Evolutionary conservation across 2,888 invertebrate genomes (phyloP), one percentile per base, ranked within the genome.

Genomic region (Mythimna pallens): DNA sequence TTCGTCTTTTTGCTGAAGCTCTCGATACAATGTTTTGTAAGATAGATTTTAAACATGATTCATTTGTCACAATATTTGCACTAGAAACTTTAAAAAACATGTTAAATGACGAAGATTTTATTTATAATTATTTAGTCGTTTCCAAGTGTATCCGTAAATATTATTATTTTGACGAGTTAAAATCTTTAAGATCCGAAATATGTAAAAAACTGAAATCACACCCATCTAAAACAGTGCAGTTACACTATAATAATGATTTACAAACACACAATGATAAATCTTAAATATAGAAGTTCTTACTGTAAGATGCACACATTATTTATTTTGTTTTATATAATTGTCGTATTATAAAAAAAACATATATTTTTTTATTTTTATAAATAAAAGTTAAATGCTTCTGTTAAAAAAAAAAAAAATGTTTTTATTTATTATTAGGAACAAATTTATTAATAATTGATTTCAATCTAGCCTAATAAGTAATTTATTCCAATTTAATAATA

Each of bases 201-300:
- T 80, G 79, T 55, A 43, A 82, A 47, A 80, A 83, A 65, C 54
- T 88, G 22, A 40, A 34, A 20, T 66, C 78, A 22, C 80, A 88
- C 82, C 82, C 84, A 36, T 59, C 63, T 30, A 7, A 36, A 22
- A 57, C 62, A 81, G 82, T 89, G 20, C 82, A 82, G 65, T 80
- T 88, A 75, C 84, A 88, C 81, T 89, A 82, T 67, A 70, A 80
- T 65, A 65, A 76, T 43, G 61, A 71, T 59, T 80, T 80, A 59
- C 36, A 54, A 9, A 70, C 52, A 10, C 63, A 36, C 5, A 43
- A 43, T 43, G 43, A 43, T 43, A 43, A 14, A 14, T 14, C 43
- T 43, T 4, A 12, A 12, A 43, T 12, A 40, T 63, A 52, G n/a
- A 52, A 52, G 9, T n/a, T 52, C 50, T 52, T n/a, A 9, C n/a